Evolutionary conservation across 2,888 invertebrate genomes (phyloP), one percentile per base, ranked within the genome.

Genomic region (Chaetogeoica ovagalla): DNA sequence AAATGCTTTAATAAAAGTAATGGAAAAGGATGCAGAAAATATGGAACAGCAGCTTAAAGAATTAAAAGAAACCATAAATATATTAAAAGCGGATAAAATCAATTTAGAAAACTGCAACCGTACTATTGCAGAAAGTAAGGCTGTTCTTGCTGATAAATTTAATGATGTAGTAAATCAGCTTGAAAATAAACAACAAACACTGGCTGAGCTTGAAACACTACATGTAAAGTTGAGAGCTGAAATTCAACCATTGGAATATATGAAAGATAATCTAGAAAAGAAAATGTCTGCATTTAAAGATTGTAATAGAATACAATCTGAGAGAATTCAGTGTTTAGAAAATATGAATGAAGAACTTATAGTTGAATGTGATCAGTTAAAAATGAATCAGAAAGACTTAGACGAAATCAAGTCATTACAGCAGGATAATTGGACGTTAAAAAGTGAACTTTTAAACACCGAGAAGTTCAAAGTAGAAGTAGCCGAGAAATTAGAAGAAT

Each of bases 131-230:
- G 43, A 71, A 71, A 79, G 71, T 79, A 63, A 79, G 17, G 9
- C 8, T n/a, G 3, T 65, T 15, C 71, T 79, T 71, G 19, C 19
- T 30, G 63, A 79, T 4, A 79, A 79, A 19, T 55, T 65, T 8
- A 63, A 65, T 11, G 9, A 63, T 57, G 55, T 39, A 57, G 19
- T 79, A 48, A 55, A 23, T 70, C 23, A 79, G 9, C 69, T 79
- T 71, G 79, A 71, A 21, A 79, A 79, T 63, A 79, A 79, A 43
- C 79, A 79, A 71, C 63, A 71, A 71, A 79, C 79, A n/a, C 57
- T 79, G 39, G 23, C 48, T 55, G 79, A 79, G 62, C 79, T 79
- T 57, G 79, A 79, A 71, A 71, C 70, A 23, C 57, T 79, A 65
- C 71, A 63, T 55, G 57, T 79, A 57, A 79, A 79, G 4, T 79